Conservation (phyloP, 1,140 invertebrate genomes). For the Chlorops oryzae region DNA sequence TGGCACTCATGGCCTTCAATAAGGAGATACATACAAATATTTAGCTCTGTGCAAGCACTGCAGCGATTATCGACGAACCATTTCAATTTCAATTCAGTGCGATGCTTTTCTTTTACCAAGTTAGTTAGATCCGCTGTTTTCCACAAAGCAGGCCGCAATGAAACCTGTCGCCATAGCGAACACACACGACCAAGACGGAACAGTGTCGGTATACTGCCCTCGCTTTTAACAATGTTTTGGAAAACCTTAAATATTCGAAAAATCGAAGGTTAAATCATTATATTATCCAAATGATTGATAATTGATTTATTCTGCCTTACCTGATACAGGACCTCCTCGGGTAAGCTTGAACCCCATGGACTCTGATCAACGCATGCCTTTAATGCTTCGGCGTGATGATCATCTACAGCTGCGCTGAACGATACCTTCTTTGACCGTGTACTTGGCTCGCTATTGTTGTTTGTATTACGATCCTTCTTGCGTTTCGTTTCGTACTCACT, state of each 20-base stretch:
- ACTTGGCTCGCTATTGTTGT: constrained; percentile 26
- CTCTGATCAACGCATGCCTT: constrained; percentile 51
- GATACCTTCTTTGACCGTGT: constrained; percentile 26
- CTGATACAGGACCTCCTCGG: constrained; percentile 57
- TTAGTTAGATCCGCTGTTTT: constrained; percentile 67
- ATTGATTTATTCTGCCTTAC: too few species aligned
- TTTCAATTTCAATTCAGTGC: constrained; percentile 65
- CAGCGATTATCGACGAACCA: constrained; percentile 72
- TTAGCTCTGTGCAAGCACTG: constrained; percentile 63
- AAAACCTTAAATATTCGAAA: too few species aligned
- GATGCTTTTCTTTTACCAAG: constrained; percentile 64
- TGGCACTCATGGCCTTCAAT: too few species aligned
- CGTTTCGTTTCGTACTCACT: constrained; percentile 50
- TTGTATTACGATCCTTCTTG: constrained; percentile 30
- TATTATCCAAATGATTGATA: too few species aligned
- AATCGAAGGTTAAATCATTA: too few species aligned
- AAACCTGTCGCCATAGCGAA: constrained; percentile 65
- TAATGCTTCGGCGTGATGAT: constrained; percentile 28
- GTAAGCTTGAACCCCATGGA: constrained; percentile 56
- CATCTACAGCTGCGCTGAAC: constrained; percentile 7
- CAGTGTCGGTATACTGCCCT: constrained; percentile 67
- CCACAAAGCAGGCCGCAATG: constrained; percentile 64
- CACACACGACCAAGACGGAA: constrained; percentile 68
- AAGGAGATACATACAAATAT: constrained; percentile 57
- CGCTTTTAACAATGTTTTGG: constrained; percentile 56